phyloP scores from a whole-genome alignment of 2,797 vertebrate genomes.

The Epinephelus malabaricus region DNA sequence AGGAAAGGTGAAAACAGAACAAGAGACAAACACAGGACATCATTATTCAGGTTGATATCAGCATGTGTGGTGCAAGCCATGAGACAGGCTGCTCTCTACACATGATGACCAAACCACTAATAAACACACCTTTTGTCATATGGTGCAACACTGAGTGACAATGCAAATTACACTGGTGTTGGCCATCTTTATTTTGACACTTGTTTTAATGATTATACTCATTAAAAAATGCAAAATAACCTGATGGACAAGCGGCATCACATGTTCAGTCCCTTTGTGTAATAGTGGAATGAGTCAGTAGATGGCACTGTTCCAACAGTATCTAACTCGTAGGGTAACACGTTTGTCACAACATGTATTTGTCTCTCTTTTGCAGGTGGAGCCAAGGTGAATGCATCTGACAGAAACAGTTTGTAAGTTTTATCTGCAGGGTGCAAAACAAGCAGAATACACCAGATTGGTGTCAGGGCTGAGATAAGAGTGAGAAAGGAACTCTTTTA shows the following conservation, averaged over 20 bases:
- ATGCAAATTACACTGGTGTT: constrained; percentile 29
- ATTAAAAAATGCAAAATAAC: constrained; percentile 70
- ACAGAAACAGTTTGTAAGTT: constrained; percentile 33
- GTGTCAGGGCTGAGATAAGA: constrained; percentile 6
- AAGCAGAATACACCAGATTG: not conserved
- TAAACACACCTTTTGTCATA: constrained; percentile 47
- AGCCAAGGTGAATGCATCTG: constrained; percentile 7
- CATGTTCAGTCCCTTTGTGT: constrained; percentile 41
- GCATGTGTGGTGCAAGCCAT: constrained; percentile 75
- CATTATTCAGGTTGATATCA: constrained; percentile 82
- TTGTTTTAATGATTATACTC: constrained; percentile 68
- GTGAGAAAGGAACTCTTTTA: not conserved
- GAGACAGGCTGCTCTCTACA: constrained; percentile 62
- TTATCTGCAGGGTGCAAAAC: not conserved
- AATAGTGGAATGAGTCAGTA: constrained; percentile 61
- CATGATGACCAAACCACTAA: constrained; percentile 65
- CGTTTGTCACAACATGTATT: constrained; percentile 20
- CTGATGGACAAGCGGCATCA: constrained; percentile 41
- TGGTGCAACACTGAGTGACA: constrained; percentile 44
- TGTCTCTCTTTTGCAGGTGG: constrained; percentile 29
- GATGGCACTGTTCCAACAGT: constrained; percentile 69
- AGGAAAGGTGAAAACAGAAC: constrained; percentile 70
- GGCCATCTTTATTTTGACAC: constrained; percentile 62
- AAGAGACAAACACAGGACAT: constrained; percentile 86
- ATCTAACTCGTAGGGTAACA: constrained; percentile 16